Conservation (phyloP, 2,888 invertebrate genomes). For the Abrostola tripartita region DNA sequence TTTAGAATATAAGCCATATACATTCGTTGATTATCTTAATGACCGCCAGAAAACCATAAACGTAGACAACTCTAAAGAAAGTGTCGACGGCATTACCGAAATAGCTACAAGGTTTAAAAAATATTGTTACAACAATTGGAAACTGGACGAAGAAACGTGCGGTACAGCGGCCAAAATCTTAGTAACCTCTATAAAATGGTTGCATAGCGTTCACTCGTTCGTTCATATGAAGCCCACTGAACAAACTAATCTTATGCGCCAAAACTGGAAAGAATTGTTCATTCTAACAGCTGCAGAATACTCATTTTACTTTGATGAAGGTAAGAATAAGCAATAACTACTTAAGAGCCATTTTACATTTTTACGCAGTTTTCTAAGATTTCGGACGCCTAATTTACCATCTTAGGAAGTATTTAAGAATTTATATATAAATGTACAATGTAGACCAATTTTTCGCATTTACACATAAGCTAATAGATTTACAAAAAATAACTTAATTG, state of each 20-base stretch:
- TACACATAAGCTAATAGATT: too few species aligned
- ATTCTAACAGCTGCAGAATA: conserved; percentile 94
- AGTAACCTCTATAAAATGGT: conserved; percentile 94
- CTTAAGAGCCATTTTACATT: too few species aligned
- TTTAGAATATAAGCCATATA: conserved; percentile 40
- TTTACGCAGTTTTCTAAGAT: too few species aligned
- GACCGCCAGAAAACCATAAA: conserved; percentile 55
- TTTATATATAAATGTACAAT: too few species aligned
- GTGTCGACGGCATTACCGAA: conserved; percentile 42
- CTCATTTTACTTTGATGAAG: conserved; percentile 92
- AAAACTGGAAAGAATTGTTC: conserved; percentile 95
- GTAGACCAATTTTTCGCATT: too few species aligned
- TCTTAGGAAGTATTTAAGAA: too few species aligned
- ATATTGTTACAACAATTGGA: conserved; percentile 67
- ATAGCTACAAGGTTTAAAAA: conserved; percentile 51
- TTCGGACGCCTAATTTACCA: too few species aligned
- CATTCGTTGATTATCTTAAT: conserved; percentile 51
- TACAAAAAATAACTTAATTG: too few species aligned
- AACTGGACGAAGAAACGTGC: conserved; percentile 83
- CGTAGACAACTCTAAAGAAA: conserved; percentile 54
- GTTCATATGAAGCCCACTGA: conserved; percentile 90
- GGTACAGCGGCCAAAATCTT: conserved; percentile 93
- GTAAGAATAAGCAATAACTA: conserved; percentile 72
- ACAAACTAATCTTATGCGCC: conserved; percentile 92
- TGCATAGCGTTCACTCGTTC: conserved; percentile 93